Base-by-base conservation (phyloP, 2,113 vertebrate species). In the Harpagus bidentatus region DNA sequence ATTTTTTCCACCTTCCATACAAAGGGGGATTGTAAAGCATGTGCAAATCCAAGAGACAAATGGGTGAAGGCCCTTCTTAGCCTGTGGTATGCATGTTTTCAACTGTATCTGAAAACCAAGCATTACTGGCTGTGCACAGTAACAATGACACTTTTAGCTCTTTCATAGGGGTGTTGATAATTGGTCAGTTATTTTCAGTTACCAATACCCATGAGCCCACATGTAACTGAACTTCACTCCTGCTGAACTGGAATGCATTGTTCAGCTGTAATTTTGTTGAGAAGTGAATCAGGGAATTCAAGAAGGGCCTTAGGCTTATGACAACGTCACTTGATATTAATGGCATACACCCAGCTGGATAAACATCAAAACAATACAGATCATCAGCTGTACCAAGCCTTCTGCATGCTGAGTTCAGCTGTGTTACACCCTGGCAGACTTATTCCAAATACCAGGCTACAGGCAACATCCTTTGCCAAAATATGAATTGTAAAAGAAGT, bases 181-280 rank as follows among this genome's bases (percentile, higher is more conserved):
- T 6, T 4, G 10, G 13, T 34, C 31, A 36, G 25, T 58, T 78
- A 40, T 48, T 92, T 82, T 87, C 61, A 78, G 10, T 53, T 26
- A 10, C 9, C 22, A 58, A 4, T 16, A 31, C 26, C 59, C 55
- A 7, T 0, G 0, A 86, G 31, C 52, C 48, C 19, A 17, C 0
- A 0, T 10, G 42, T 36, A 58, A 18, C 56, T 19, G 5, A 48
- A 36, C 21, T 43, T 61, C 19, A 25, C 16, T 58, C 48, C 58
- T 48, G n/a, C 13, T 71, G 47, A 76, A 50, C 22, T 47, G 38
- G 55, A 58, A 74, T 23, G 11, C 4, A 34, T 28, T 3, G 2
- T n/a, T 82, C 82, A 53, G 42, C 40, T 79, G 56, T 58, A 38
- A n/a, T 48, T 70, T 50, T 62, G 18, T 40, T 66, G n/a, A 82